A percentile compares a stretch with the other conserved stretches of the same genome.
Conservation (phyloP, 2,888 invertebrate species). For the Carabus problematicus region DNA sequence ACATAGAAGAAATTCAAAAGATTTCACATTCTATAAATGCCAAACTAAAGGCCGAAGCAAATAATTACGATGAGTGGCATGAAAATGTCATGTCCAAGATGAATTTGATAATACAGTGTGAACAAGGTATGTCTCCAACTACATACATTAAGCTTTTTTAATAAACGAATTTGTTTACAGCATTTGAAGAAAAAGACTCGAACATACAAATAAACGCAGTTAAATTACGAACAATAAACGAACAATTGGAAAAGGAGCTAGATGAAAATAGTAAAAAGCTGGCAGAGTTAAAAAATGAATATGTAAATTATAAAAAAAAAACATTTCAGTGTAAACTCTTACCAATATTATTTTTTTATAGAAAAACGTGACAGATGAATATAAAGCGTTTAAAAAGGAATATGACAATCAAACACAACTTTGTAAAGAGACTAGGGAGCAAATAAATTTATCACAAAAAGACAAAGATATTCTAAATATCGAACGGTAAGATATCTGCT, state of each 20-base stretch:
- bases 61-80: too few species aligned
- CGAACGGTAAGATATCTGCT: conserved; percentile 12
- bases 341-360: not conserved
- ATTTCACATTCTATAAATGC: too few species aligned
- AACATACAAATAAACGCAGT: not conserved
- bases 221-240: not conserved
- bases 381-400: not conserved
- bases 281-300: not conserved
- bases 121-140: not conserved
- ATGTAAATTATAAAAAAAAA: not conserved
- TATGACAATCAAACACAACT: not conserved
- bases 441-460: not conserved
- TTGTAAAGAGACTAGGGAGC: not conserved
- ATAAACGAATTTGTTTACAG: not conserved
- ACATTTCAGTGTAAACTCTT: not conserved
- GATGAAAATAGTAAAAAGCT: not conserved
- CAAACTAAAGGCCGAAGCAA: too few species aligned
- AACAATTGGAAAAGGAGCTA: not conserved
- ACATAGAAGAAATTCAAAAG: too few species aligned
- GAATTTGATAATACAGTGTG: not conserved
- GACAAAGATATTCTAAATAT: conserved; percentile 10
- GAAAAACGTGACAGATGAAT: not conserved
- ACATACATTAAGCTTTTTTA: not conserved
- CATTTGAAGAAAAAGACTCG: not conserved
- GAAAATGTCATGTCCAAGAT: too few species aligned